Base-by-base conservation (phyloP, 2,113 vertebrate genomes). In the Excalfactoria chinensis region DNA sequence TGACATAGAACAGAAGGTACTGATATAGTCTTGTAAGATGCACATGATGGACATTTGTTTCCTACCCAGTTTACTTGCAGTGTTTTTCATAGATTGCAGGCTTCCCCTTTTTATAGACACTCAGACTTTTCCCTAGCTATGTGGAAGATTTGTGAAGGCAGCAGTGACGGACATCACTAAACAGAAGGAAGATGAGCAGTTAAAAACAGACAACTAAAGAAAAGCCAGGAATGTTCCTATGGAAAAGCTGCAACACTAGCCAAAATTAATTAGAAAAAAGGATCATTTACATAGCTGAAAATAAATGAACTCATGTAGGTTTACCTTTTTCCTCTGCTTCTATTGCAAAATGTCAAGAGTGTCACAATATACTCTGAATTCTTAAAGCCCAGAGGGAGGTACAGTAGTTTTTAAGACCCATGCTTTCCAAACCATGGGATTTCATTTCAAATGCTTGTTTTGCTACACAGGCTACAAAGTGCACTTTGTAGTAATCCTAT, bases 321-420 rank as follows among this genome's bases (percentile, higher is more conserved):
- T 86, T 86, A 59, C 26, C 13, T 94, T 79, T 80, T 58, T 16
- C 30, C 30, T 84, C 72, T 58, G 2, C 75, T 79, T 89, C 28
- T 69, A 59, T 14, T 78, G n/a, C 30, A 89, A 93, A 93, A 76
- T 66, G 14, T 67, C 44, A 78, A 56, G 13, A 49, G 9, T 35
- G 13, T 49, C 20, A 92, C 82, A 87, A 85, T 79, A 75, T 69
- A 44, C 70, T 87, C 84, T n/a, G 53, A 85, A 69, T 88, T 90
- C 30, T 77, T 59, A 74, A 22, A 80, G 68, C 40, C 56, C 4
- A 48, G 56, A 55, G 13, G 49, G 43, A 80, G 13, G 9, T 26
- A 37, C 11, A 40, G 25, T 43, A 60, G 7, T 62, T 86, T 94
- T 71, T 60, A 64, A 84, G 91, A 86, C 9, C 35, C 73, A 6